Evolutionary conservation across 2,888 invertebrate species (phyloP).

Genomic region (Drosophila birchii): DNA sequence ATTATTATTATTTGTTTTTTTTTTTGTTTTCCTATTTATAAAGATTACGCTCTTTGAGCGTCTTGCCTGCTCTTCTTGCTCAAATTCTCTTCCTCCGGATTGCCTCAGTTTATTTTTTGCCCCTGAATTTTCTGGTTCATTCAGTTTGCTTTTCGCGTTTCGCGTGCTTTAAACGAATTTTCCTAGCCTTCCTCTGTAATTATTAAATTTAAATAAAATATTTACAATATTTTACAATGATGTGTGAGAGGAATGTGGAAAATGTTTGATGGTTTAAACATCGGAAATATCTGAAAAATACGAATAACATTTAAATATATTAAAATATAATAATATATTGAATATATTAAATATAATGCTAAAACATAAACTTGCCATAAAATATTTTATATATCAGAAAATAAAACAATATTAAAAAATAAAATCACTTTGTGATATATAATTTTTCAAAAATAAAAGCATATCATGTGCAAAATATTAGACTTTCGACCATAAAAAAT

Average conservation of each 20-base stretch:
- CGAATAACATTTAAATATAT: no score
- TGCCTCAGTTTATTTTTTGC: slow-evolving; percentile 55
- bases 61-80: slow-evolving; percentile 10
- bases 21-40: slow-evolving; percentile 59
- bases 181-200: slow-evolving; percentile 32
- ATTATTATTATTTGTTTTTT: slow-evolving; percentile 48
- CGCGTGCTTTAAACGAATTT: slow-evolving; percentile 65
- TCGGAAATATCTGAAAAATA: no score
- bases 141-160: slow-evolving; percentile 70
- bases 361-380: no score
- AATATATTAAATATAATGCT: no score
- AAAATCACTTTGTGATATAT: no score
- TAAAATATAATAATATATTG: no score
- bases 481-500: not conserved
- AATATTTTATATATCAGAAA: no score
- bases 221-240: slow-evolving; percentile 5
- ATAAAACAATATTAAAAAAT: not conserved
- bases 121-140: slow-evolving; percentile 63
- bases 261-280: not conserved
- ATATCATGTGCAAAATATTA: not conserved
- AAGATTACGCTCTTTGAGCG: slow-evolving; percentile 36
- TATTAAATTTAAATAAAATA: slow-evolving; percentile 21
- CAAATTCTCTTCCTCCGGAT: slow-evolving; percentile 8
- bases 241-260: not conserved
- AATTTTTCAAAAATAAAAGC: not conserved